Base-by-base conservation (phyloP, 2,888 invertebrate species). In the Gari tellinella region DNA sequence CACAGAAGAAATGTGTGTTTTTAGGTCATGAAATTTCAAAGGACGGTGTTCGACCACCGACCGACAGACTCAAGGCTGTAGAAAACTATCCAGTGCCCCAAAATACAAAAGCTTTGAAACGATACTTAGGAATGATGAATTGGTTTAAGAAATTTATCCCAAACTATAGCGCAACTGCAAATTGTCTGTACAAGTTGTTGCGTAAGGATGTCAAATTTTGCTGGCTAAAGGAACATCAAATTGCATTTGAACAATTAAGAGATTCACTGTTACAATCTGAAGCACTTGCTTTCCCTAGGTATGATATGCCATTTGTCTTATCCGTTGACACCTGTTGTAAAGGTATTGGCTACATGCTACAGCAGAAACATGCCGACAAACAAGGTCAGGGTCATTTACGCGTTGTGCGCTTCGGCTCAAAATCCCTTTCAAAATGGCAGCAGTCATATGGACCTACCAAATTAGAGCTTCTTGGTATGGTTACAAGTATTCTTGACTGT, bases 301-400 rank as follows among this genome's bases (percentile, higher is more conserved):
- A 53, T 61, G 73, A 79, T 40, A n/a, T 69, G 3, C 26, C 41
- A 21, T 80, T 80, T 53, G 40, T 60, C 4, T 31, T 82, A n/a
- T 60, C 70, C 15, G 74, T 80, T 10, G 80, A 80, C 25, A 72
- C 77, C 3, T 45, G 52, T 45, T 56, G 45, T 15, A 40, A 65
- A 12, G 79, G 82, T 3, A 74, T 70, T 19, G 77, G 77, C 8
- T 82, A 66, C 31, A 77, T 82, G 72, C 43, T 80, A 1, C 74
- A 80, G 31, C 79, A 80, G 23, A 43, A 69, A 19, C 72, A 73
- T 45, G 52, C 41, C 21, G 57, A 69, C 31, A 55, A 37, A 14
- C 25, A 17, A 5, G 15, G 38, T 14, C n/a, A n/a, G n/a, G 62
- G 55, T 14, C 37, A 19, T 8, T 61, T 53, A 23, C 55, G 23